Evolutionary conservation across 2,113 vertebrate species (phyloP).

Genomic region (Andinoacara biseriatus): DNA sequence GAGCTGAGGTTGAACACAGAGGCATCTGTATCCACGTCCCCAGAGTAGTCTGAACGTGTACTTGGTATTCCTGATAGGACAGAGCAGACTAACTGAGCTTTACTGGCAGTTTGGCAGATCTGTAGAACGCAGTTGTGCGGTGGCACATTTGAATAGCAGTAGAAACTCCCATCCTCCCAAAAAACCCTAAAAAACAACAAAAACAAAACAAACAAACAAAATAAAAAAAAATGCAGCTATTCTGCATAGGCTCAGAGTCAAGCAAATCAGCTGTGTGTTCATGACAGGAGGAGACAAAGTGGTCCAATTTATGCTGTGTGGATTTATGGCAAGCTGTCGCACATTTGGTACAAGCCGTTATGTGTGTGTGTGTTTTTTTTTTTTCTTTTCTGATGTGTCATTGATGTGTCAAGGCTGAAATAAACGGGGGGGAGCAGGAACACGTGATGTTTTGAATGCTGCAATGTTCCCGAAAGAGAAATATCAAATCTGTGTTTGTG

Average conservation of each 20-base stretch:
- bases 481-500: not conserved
- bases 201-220: not conserved
- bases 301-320: slow-evolving; percentile 54
- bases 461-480: not conserved
- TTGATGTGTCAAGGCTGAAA: slow-evolving; percentile 38
- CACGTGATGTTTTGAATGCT: slow-evolving; percentile 16
- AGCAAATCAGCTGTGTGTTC: slow-evolving; percentile 33
- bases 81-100: slow-evolving; percentile 52
- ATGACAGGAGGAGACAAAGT: slow-evolving; percentile 65
- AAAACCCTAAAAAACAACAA: not conserved
- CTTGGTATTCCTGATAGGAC: slow-evolving; percentile 68
- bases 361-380: not conserved
- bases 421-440: not conserved
- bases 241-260: slow-evolving; percentile 40
- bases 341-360: slow-evolving; percentile 46
- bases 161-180: slow-evolving; percentile 11
- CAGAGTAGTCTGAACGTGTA: slow-evolving; percentile 42
- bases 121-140: slow-evolving; percentile 32
- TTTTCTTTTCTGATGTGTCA: slow-evolving; percentile 16
- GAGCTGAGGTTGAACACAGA: slow-evolving; percentile 43
- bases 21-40: slow-evolving; percentile 53
- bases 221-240: not conserved
- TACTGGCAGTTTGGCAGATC: slow-evolving; percentile 56
- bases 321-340: slow-evolving; percentile 69
- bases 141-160: slow-evolving; percentile 44